These are phyloP conservation scores for Wasmannia auropunctata DNA, from an alignment of 1,140 invertebrate genomes.

Conservation along the genomic window DNA sequence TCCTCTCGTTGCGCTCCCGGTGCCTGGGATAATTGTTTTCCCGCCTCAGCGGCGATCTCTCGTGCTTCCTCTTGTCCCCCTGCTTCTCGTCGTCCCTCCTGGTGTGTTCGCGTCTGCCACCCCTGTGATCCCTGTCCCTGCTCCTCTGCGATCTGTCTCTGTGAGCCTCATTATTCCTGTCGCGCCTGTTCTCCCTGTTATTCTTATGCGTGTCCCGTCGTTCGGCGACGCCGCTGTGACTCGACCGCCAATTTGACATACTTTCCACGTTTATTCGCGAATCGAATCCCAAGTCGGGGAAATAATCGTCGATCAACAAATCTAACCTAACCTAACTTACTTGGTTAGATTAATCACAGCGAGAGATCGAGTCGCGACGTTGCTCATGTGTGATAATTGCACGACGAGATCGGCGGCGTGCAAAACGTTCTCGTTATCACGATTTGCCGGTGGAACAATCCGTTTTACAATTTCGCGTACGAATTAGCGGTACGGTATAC, in stretches of 20 bases:
- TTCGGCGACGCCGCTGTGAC: slow-evolving; percentile 52
- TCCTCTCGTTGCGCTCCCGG: slow-evolving; percentile 63
- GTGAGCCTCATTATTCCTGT: slow-evolving; percentile 66
- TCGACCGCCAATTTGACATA: slow-evolving; percentile 32
- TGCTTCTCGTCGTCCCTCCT: slow-evolving; percentile 61
- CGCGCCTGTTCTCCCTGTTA: slow-evolving; percentile 54
- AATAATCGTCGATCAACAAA: not conserved
- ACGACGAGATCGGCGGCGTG: not conserved
- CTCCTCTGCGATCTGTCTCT: slow-evolving; percentile 70
- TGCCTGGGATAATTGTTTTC: slow-evolving; percentile 63
- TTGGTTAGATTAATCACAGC: not conserved
- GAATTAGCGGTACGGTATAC: too few relatives aligned
- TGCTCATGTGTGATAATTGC: not conserved
- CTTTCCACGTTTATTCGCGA: not conserved
- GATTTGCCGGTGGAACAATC: not conserved
- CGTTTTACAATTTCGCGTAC: not conserved
- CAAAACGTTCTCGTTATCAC: not conserved
- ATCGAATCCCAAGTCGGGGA: not conserved
- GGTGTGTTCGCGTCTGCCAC: slow-evolving; percentile 61
- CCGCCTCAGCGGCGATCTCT: slow-evolving; percentile 61
- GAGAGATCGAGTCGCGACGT: not conserved
- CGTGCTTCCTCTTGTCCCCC: slow-evolving; percentile 56
- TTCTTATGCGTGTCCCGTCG: slow-evolving; percentile 63
- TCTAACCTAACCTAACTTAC: slow-evolving; percentile 20
- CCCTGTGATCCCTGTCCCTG: slow-evolving; percentile 62